phyloP scores from a whole-genome alignment of 2,888 invertebrate genomes.

The Drosophila meridionalis region DNA sequence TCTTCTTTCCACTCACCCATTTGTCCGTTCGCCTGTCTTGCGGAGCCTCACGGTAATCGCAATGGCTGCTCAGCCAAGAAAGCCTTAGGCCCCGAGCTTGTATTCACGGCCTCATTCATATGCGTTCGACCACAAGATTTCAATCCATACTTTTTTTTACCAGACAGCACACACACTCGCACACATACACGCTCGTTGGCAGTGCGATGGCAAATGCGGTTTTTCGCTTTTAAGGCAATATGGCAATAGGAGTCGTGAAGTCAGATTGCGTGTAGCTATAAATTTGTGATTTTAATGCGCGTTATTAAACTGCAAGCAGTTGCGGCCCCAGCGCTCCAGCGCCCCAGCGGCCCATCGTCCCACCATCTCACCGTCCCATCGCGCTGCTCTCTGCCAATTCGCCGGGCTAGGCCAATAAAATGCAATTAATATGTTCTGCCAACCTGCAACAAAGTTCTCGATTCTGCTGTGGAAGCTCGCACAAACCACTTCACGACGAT shows the following conservation, averaged over 20 bases:
- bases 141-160: conserved; percentile 27
- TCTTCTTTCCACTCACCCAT: not conserved
- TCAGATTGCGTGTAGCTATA: conserved; percentile 77
- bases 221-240: conserved; percentile 30
- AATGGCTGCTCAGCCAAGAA: conserved; percentile 19
- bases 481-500: conserved; percentile 61
- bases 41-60: conserved; percentile 24
- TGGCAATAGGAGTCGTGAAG: conserved; percentile 71
- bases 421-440: conserved; percentile 81
- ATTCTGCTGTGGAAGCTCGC: conserved; percentile 59
- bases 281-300: conserved; percentile 78
- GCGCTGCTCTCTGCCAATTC: conserved; percentile 5
- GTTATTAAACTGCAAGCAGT: conserved; percentile 75
- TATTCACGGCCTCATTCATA: conserved; percentile 39
- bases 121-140: conserved; percentile 37
- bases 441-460: conserved; percentile 73
- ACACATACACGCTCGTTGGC: not conserved
- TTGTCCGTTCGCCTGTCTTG: not conserved
- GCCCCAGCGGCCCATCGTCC: not conserved
- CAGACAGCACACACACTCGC: conserved; percentile 9
- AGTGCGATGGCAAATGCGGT: conserved; percentile 43
- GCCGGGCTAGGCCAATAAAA: conserved; percentile 71
- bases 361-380: not conserved
- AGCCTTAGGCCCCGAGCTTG: not conserved
- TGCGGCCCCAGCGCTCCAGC: conserved; percentile 14